A percentile compares a stretch with the other conserved stretches of the same genome.
Conservation (phyloP, 2,113 vertebrate species). For the Oreocharis arfaki region DNA sequence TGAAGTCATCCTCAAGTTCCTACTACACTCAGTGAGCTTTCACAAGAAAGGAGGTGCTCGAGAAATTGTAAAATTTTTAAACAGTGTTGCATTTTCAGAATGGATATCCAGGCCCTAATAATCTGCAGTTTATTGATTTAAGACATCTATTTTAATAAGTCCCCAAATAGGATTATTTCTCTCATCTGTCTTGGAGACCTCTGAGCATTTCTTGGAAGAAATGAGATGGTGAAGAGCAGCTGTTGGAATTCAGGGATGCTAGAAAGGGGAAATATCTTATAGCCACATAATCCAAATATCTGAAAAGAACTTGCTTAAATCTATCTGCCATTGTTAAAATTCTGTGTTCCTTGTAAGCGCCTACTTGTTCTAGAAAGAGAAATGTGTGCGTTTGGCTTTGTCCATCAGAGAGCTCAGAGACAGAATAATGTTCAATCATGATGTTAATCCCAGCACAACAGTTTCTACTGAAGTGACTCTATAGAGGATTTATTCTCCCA, state of each 20-base stretch:
- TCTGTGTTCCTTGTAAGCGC: background rate
- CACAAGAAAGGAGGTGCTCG: background rate
- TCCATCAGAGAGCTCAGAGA: background rate
- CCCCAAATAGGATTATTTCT: background rate
- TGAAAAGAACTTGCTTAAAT: background rate
- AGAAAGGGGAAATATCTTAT: background rate
- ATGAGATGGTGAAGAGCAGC: background rate
- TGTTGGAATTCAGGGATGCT: background rate
- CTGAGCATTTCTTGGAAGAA: background rate
- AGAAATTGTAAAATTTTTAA: background rate
- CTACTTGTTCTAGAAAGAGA: background rate
- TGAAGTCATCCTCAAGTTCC: background rate
- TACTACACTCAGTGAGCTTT: background rate
- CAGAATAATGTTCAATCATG: conserved; percentile 22
- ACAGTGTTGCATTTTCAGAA: background rate
- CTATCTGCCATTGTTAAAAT: background rate
- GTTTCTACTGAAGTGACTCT: conserved; percentile 4
- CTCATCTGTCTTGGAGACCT: background rate
- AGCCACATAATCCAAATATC: background rate
- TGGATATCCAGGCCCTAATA: background rate
- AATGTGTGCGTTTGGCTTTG: background rate
- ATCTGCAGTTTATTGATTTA: background rate
- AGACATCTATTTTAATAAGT: background rate
- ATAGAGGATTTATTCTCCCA: conserved; percentile 23
- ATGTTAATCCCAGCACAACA: conserved; percentile 45